phyloP scores from a whole-genome alignment of 1,140 invertebrate species.

The Pissodes strobi region DNA sequence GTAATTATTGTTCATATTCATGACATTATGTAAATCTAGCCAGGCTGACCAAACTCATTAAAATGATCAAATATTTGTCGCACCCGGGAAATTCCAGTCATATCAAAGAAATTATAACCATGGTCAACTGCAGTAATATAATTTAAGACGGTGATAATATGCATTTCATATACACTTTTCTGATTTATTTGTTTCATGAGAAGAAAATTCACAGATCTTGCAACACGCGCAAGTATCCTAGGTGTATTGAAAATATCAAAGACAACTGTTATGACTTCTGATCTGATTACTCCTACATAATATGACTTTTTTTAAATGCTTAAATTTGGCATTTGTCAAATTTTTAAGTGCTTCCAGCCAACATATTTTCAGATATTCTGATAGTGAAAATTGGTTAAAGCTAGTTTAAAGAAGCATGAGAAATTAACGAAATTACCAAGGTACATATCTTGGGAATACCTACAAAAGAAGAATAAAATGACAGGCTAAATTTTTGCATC shows the following conservation, averaged over 20 bases:
- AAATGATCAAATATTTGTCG: constrained; percentile 13
- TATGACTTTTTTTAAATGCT: not conserved
- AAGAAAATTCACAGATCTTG: not conserved
- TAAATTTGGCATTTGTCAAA: no score
- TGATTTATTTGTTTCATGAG: not conserved
- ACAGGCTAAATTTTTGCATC: no score
- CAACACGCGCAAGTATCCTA: no score
- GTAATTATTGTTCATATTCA: constrained; percentile 31
- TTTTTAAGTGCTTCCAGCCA: no score
- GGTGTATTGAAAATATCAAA: no score
- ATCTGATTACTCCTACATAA: not conserved
- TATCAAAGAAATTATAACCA: constrained; percentile 6
- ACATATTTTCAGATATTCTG: no score
- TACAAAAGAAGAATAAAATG: no score
- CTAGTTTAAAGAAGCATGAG: no score
- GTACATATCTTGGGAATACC: no score
- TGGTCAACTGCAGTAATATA: not conserved
- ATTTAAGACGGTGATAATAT: not conserved
- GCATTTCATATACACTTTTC: not conserved
- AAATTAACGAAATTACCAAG: no score
- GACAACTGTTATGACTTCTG: not conserved
- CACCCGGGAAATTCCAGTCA: not conserved
- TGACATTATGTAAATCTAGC: constrained; percentile 27
- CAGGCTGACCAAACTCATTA: constrained; percentile 9
- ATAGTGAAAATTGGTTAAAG: no score